Conservation (phyloP, 2,797 vertebrate genomes). For the Acipenser ruthenus region DNA sequence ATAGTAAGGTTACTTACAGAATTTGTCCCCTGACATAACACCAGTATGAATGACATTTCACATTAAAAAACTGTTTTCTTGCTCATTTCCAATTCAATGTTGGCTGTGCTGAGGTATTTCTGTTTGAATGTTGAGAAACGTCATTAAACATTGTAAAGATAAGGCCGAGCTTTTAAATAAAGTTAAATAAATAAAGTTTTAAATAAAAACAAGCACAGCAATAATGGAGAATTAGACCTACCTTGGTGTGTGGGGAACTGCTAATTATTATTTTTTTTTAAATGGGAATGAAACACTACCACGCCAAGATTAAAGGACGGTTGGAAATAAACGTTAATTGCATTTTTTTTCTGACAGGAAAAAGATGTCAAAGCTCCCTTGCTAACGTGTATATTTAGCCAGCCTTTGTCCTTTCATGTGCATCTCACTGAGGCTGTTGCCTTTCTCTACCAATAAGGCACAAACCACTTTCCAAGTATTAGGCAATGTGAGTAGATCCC, state of each 20-base stretch:
- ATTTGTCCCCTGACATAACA: no score
- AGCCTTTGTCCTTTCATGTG: neutral
- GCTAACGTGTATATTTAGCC: neutral
- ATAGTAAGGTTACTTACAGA: no score
- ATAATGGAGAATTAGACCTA: constrained; percentile 29
- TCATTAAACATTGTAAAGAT: constrained; percentile 27
- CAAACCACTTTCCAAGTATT: neutral
- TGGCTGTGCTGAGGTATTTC: no score
- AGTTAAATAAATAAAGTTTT: no score
- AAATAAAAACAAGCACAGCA: constrained; percentile 20
- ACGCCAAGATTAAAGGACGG: constrained; percentile 33
- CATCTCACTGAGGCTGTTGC: neutral
- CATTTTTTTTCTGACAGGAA: constrained; percentile 21
- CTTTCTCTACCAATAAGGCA: neutral
- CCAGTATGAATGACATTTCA: no score
- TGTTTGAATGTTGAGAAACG: constrained; percentile 1
- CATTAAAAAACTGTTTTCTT: no score
- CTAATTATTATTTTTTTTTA: constrained; percentile 41
- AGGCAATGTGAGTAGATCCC: neutral
- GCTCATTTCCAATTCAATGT: no score
- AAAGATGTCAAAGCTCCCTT: neutral
- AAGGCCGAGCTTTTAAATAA: constrained; percentile 5
- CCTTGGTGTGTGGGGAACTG: constrained; percentile 31
- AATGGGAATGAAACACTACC: constrained; percentile 45
- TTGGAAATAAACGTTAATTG: constrained; percentile 40